A percentile compares a stretch with the other conserved stretches of the same genome.
Evolutionary conservation across 2,113 vertebrate species (phyloP).

Genomic region (Rousettus leschenaultii): DNA sequence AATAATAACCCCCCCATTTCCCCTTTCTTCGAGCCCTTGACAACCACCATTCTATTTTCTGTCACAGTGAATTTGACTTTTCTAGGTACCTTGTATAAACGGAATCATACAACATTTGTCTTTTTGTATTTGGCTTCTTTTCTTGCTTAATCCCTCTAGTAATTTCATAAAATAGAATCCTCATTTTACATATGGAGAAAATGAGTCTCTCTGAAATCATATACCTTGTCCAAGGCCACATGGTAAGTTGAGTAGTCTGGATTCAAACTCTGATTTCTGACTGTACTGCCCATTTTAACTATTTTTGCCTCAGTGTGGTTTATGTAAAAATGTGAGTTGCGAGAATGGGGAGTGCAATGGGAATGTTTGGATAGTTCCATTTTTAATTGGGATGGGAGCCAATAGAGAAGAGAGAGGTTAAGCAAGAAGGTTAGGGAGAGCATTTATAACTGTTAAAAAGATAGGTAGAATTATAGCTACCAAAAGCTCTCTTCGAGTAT

Average conservation of each 20-base stretch:
- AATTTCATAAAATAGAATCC: background rate
- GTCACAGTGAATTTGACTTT: background rate
- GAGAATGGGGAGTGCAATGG: background rate
- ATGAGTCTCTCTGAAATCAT: background rate
- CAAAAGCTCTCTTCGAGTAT: background rate
- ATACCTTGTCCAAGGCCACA: background rate
- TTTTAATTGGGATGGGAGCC: background rate
- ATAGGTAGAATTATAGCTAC: background rate
- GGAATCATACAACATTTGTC: background rate
- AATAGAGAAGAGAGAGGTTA: background rate
- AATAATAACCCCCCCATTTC: background rate
- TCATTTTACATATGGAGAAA: background rate
- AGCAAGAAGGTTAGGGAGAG: background rate
- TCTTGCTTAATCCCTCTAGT: background rate
- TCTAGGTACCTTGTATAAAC: background rate
- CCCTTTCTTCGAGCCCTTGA: background rate
- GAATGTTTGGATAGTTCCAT: background rate
- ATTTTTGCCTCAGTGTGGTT: background rate
- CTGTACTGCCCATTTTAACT: background rate
- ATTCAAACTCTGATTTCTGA: background rate
- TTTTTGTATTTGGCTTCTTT: background rate
- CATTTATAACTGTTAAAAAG: background rate
- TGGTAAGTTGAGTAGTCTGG: background rate
- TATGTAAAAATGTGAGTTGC: background rate
- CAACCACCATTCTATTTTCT: background rate